Evolutionary conservation across 2,888 invertebrate genomes (phyloP), one percentile per base, ranked within the genome.

Genomic region (Lottia gigantea): DNA sequence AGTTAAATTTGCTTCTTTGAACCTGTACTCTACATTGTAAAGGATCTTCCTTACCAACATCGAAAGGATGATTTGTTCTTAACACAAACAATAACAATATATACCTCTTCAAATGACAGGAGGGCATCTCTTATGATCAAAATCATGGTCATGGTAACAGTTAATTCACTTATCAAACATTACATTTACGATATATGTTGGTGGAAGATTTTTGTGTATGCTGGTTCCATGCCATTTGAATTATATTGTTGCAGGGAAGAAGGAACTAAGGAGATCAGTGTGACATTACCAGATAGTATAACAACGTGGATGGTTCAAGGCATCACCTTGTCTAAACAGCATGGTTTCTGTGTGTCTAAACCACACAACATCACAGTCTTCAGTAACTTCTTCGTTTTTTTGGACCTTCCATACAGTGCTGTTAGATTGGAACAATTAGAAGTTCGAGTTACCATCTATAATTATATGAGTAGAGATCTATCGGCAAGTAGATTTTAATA

Each of bases 371-470:
- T 80, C 15, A 68, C 73, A 4, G 74, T 76, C 25, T 79, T 78
- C 70, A 76, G 73, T 49, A 74, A 77, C 62, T 80, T 81, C 73
- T 81, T 81, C 64, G 72, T 81, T 23, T 76, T 79, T 55, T 64
- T 81, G 25, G 79, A 79, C 61, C 73, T 81, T n/a, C 80, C 80
- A 0, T 81, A 78, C 73, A 78, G 71, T 16, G 81, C 78, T 7
- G 71, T 74, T 23, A 66, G 82, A 11, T 72, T 80, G 69, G 82
- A 83, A 67, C 77, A 81, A 64, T 68, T 83, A 19, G 75, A 80
- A 55, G 75, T 81, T 15, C 71, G 77, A 46, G 83, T 76, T 3
- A 82, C 81, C 0, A 71, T 83, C 19, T 82, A 80, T 68, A 79
- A 77, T 67, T 81, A 83, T 64, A 67, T 74, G 71, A 62, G 63